phyloP scores from a whole-genome alignment of 2,888 invertebrate genomes.

The Pollenia labialis region DNA sequence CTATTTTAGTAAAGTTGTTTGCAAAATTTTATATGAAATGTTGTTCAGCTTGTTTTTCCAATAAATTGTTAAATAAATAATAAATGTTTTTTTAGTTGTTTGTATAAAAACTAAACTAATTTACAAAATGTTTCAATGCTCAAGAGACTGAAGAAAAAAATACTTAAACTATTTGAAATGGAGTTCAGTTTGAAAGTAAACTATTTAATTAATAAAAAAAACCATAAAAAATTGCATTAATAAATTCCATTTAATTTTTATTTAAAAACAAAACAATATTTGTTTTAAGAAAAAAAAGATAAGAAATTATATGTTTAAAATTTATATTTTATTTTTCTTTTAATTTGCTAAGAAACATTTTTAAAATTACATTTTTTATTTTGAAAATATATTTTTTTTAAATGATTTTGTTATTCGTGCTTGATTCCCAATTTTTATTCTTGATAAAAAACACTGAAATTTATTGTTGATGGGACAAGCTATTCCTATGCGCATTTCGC shows the following conservation, averaged over 20 bases:
- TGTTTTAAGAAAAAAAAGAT: too few species aligned
- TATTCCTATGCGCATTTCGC: too few species aligned
- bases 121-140: not conserved
- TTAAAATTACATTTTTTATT: too few species aligned
- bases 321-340: too few species aligned
- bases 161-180: not conserved
- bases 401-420: too few species aligned
- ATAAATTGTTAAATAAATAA: constrained; percentile 27
- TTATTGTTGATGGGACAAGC: too few species aligned
- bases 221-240: not conserved
- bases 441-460: too few species aligned
- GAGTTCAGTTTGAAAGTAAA: not conserved
- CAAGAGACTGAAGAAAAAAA: not conserved
- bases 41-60: constrained; percentile 15
- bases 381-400: too few species aligned
- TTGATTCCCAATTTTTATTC: too few species aligned
- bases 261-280: not conserved
- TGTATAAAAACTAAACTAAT: not conserved
- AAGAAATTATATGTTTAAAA: too few species aligned
- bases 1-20: not conserved
- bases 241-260: constrained; percentile 10
- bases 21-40: not conserved
- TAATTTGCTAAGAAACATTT: too few species aligned
- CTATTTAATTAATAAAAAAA: not conserved
- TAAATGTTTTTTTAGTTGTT: not conserved